Percentiles rank a stretch among this genome's conserved stretches.
Conservation (phyloP, 2,797 vertebrate genomes). For the Yasuhikotakia modesta region DNA sequence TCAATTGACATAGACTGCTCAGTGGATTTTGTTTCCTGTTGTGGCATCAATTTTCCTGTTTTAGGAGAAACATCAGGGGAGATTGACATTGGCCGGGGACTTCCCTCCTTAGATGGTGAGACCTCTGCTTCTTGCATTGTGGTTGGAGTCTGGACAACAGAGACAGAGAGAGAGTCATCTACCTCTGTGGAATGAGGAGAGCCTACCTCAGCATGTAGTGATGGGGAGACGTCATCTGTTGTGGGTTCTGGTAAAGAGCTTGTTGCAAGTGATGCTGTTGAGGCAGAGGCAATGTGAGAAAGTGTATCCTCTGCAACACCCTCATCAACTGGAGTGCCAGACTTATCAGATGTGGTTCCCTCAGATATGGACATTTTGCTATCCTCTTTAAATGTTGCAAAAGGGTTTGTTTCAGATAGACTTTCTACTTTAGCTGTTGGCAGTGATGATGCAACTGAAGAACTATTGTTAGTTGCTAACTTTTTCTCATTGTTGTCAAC, state of each 20-base stretch:
- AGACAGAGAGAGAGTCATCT: slow-evolving; percentile 97
- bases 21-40: slow-evolving; percentile 84
- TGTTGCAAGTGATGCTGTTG: slow-evolving; percentile 92
- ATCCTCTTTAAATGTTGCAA: slow-evolving; percentile 89
- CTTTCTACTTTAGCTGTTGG: slow-evolving; percentile 76
- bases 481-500: slow-evolving; percentile 67
- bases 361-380: slow-evolving; percentile 99
- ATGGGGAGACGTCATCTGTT: slow-evolving; percentile 90
- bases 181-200: slow-evolving; percentile 97
- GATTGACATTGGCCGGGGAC: slow-evolving; percentile 95
- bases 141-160: slow-evolving; percentile 94
- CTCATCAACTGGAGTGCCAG: slow-evolving; percentile 91
- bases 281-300: slow-evolving; percentile 94
- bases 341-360: slow-evolving; percentile 95
- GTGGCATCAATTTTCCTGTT: slow-evolving; percentile 80
- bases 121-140: slow-evolving; percentile 92
- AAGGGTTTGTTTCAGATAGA: slow-evolving; percentile 77
- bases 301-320: slow-evolving; percentile 94
- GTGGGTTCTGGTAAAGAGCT: slow-evolving; percentile 95
- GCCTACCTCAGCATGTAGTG: slow-evolving; percentile 93
- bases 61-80: slow-evolving; percentile 94
- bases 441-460: slow-evolving; percentile 66
- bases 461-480: slow-evolving; percentile 70
- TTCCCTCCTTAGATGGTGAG: slow-evolving; percentile 92
- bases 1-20: slow-evolving; percentile 91